A percentile compares a stretch with the other conserved stretches of the same genome.
phyloP scores from a whole-genome alignment of 37 sponge, comb jelly and placozoan genomes.

The Theonella swinhoei region DNA sequence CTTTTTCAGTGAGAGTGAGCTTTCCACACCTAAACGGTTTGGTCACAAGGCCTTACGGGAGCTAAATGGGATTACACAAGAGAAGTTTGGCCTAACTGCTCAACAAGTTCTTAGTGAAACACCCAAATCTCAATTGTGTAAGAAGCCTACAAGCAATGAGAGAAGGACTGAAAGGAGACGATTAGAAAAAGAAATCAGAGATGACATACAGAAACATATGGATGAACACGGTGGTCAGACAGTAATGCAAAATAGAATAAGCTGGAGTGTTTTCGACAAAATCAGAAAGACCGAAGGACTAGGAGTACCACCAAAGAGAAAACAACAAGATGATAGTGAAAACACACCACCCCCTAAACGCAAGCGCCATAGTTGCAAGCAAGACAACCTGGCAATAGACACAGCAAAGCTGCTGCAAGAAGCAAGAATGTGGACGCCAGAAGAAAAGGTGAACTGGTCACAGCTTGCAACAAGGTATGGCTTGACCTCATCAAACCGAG shows the following conservation, averaged over 20 bases:
- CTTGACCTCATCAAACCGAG: constrained; percentile 4
- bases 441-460: constrained; percentile 25
- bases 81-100: not conserved
- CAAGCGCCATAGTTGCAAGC: not conserved
- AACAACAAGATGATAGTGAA: not conserved
- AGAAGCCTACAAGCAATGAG: constrained; percentile 2
- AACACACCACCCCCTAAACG: not conserved
- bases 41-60: not conserved
- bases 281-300: constrained; percentile 22
- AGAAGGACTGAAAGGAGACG: not conserved
- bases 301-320: not conserved
- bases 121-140: not conserved
- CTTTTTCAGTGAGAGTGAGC: not conserved
- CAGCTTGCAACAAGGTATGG: constrained; percentile 20
- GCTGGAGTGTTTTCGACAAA: constrained; percentile 8
- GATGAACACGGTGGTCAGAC: not conserved
- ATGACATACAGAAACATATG: constrained; percentile 9
- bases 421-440: constrained; percentile 12
- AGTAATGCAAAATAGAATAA: constrained; percentile 14
- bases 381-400: constrained; percentile 2
- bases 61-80: not conserved
- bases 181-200: constrained; percentile 1
- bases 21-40: constrained; percentile 10
- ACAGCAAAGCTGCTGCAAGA: not conserved
- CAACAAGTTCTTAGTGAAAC: constrained; percentile 2